These are phyloP conservation scores for Germaria angustata DNA, from an alignment of 2,888 invertebrate genomes.

Conservation along the genomic window DNA sequence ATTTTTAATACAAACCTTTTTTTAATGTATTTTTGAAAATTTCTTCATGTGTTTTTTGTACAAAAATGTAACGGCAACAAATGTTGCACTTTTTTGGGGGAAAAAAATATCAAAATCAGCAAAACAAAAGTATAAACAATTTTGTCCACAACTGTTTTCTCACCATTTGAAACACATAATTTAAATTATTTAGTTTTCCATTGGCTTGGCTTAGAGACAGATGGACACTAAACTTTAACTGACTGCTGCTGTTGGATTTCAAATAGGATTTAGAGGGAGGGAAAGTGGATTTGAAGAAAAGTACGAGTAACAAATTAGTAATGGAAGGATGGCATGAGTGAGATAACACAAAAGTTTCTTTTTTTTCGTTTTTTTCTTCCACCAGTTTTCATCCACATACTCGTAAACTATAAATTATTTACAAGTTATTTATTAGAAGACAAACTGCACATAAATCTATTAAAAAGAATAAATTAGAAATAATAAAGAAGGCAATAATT, in stretches of 20 bases:
- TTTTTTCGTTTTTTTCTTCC: not conserved
- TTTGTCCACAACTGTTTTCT: not conserved
- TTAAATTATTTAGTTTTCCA: conserved; percentile 1
- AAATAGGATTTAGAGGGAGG: not conserved
- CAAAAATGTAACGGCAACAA: too few species aligned
- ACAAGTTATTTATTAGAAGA: conserved; percentile 29
- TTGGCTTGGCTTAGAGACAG: not conserved
- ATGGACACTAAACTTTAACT: conserved; percentile 7
- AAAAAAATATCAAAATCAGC: too few species aligned
- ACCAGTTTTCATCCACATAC: not conserved
- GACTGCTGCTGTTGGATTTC: not conserved
- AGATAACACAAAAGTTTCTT: conserved; percentile 36
- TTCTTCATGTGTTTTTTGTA: too few species aligned
- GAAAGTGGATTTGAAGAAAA: not conserved
- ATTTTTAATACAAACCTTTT: too few species aligned
- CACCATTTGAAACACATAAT: not conserved
- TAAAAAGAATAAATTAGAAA: not conserved
- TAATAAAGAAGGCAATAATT: not conserved
- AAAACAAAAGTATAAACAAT: too few species aligned
- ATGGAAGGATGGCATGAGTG: conserved; percentile 7
- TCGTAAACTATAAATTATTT: conserved; percentile 38
- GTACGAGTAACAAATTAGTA: conserved; percentile 20
- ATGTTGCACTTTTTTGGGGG: too few species aligned
- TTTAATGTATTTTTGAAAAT: too few species aligned
- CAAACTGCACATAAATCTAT: conserved; percentile 6